Percentiles rank a stretch among this genome's conserved stretches.
Evolutionary conservation across 2,113 vertebrate genomes (phyloP).

Genomic region (Leptocoma aspasia): DNA sequence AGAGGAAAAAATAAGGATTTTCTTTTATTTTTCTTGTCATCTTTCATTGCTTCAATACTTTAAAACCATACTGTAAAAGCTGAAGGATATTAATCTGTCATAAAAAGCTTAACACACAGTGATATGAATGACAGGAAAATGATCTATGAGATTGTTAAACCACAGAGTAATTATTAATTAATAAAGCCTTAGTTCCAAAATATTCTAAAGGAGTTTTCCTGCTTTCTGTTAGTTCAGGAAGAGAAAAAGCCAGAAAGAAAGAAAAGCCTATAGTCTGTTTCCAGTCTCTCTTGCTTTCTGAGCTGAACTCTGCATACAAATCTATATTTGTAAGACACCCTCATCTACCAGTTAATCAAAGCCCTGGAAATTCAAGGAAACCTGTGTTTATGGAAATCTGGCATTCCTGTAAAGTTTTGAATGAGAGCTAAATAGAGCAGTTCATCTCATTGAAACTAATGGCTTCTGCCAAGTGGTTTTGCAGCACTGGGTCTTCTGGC

Average conservation of each 20-base stretch:
- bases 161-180: conserved; percentile 67
- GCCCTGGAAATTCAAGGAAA: conserved; percentile 81
- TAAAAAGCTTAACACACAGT: conserved; percentile 53
- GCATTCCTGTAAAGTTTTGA: conserved; percentile 81
- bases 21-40: background rate
- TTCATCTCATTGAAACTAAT: conserved; percentile 85
- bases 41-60: conserved; percentile 48
- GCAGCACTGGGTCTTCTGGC: conserved; percentile 84
- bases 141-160: conserved; percentile 54
- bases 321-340: conserved; percentile 74
- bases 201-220: conserved; percentile 39
- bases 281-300: conserved; percentile 43
- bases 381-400: conserved; percentile 83
- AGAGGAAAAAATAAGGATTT: background rate
- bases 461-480: conserved; percentile 87
- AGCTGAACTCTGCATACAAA: conserved; percentile 68
- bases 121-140: conserved; percentile 58
- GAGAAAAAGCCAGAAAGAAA: conserved; percentile 53
- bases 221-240: conserved; percentile 56
- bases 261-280: conserved; percentile 40
- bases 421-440: conserved; percentile 84
- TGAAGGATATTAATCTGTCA: conserved; percentile 63
- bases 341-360: conserved; percentile 80
- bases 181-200: conserved; percentile 37
- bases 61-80: conserved; percentile 54